Conservation (phyloP, 2,797 vertebrate genomes). For the Danio albolineatus region DNA sequence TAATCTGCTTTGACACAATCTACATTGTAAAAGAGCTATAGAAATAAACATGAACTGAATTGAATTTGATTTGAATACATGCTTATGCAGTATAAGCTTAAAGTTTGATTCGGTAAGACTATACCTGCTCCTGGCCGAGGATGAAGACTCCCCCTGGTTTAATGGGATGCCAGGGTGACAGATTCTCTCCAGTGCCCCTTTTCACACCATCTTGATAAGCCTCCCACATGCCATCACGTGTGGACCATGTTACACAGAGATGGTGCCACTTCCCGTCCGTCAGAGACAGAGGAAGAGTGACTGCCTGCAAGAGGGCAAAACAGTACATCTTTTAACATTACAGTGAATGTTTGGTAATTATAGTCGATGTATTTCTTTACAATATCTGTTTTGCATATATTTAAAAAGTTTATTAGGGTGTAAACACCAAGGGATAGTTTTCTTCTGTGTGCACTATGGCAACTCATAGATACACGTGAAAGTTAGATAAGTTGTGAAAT, state of each 20-base stretch:
- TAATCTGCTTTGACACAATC: too few species aligned
- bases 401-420: too few species aligned
- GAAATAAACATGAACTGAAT: too few species aligned
- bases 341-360: background rate
- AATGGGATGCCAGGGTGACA: conserved; percentile 81
- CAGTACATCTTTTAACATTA: background rate
- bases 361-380: too few species aligned
- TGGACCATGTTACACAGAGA: conserved; percentile 86
- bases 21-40: too few species aligned
- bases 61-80: too few species aligned
- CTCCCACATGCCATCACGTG: conserved; percentile 82
- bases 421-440: too few species aligned
- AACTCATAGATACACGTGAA: too few species aligned
- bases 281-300: conserved; percentile 77
- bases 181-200: conserved; percentile 77
- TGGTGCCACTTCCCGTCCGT: conserved; percentile 87
- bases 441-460: too few species aligned
- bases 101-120: background rate
- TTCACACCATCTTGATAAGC: conserved; percentile 81
- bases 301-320: conserved; percentile 71
- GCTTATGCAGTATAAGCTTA: too few species aligned
- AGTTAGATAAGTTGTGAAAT: too few species aligned
- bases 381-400: too few species aligned
- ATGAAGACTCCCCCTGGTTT: conserved; percentile 84
- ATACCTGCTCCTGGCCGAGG: conserved; percentile 88